phyloP scores from a whole-genome alignment of 2,113 vertebrate genomes.

The Theristicus caerulescens region DNA sequence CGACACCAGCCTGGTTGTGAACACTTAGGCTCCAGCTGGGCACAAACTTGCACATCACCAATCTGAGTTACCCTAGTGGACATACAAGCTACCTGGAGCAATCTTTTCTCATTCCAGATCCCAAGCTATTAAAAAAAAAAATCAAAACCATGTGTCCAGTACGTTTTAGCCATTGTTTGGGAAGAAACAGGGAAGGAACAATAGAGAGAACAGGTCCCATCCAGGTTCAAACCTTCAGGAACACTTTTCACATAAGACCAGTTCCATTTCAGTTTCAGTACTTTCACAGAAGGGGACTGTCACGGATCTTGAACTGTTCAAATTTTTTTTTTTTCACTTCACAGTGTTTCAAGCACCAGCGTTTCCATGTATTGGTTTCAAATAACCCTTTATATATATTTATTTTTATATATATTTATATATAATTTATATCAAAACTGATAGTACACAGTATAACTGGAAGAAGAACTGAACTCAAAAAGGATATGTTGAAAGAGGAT shows the following conservation, averaged over 20 bases:
- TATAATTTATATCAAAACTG: slow-evolving; percentile 86
- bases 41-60: neutral
- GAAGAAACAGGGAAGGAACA: slow-evolving; percentile 44
- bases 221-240: slow-evolving; percentile 57
- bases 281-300: slow-evolving; percentile 75
- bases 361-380: slow-evolving; percentile 89
- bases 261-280: slow-evolving; percentile 73
- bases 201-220: slow-evolving; percentile 59
- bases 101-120: slow-evolving; percentile 50
- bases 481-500: slow-evolving; percentile 83
- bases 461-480: slow-evolving; percentile 82
- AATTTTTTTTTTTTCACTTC: slow-evolving; percentile 77
- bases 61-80: neutral
- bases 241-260: slow-evolving; percentile 67
- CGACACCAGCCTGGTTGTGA: slow-evolving; percentile 5
- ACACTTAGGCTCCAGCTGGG: neutral
- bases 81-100: slow-evolving; percentile 65
- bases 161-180: neutral
- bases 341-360: slow-evolving; percentile 99
- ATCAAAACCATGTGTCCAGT: slow-evolving; percentile 41
- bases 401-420: slow-evolving; percentile 85
- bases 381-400: slow-evolving; percentile 87
- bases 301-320: slow-evolving; percentile 82
- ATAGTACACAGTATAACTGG: slow-evolving; percentile 86
- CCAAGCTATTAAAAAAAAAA: slow-evolving; percentile 46